Conservation (phyloP, 2,113 vertebrate species). For the Lagenorhynchus albirostris region DNA sequence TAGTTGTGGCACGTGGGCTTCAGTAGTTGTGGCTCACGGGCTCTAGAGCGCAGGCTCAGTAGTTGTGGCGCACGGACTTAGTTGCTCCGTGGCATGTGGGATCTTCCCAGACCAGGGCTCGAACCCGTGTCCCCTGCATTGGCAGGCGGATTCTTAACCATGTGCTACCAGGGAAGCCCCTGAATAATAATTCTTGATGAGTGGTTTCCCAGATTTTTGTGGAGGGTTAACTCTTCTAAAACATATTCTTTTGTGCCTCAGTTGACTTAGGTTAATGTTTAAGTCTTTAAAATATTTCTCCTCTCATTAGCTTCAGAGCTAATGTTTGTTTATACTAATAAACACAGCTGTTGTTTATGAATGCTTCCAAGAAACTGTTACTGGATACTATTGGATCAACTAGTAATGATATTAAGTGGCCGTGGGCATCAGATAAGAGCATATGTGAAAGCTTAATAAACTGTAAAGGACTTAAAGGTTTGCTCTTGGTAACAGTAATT, state of each 20-base stretch:
- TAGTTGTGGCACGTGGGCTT: too few relatives aligned
- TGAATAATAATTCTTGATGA: neutral
- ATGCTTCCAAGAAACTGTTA: neutral
- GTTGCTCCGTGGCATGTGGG: too few relatives aligned
- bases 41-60: too few relatives aligned
- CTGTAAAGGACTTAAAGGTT: neutral
- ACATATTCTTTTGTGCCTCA: neutral
- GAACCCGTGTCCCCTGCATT: too few relatives aligned
- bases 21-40: too few relatives aligned
- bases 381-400: neutral
- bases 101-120: too few relatives aligned
- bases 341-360: neutral
- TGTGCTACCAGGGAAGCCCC: too few relatives aligned
- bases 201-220: neutral
- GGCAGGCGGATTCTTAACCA: too few relatives aligned
- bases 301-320: neutral
- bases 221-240: neutral
- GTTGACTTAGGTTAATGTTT: neutral
- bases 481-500: neutral
- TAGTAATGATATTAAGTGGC: neutral
- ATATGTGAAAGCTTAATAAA: neutral
- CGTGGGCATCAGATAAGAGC: neutral
- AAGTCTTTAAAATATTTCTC: conserved; percentile 15
- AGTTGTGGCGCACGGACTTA: too few relatives aligned
- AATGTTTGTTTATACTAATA: neutral